Conservation (phyloP, 2,888 invertebrate species). For the Chelonus formosanus region DNA sequence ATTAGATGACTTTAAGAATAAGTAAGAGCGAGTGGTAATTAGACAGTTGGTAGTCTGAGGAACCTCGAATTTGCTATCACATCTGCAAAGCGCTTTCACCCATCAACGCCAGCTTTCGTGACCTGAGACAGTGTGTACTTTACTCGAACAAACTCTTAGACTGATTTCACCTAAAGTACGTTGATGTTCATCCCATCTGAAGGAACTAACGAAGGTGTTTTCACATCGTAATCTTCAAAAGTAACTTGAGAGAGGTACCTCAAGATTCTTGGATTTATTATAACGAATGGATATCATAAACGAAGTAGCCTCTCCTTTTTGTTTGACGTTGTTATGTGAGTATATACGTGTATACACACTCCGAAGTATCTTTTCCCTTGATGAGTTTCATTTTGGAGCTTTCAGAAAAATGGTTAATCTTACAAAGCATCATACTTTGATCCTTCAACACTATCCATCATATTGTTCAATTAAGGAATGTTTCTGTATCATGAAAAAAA, state of each 20-base stretch:
- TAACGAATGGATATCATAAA: too few species aligned
- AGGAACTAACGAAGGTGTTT: constrained; percentile 45
- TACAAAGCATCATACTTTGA: too few species aligned
- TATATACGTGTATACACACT: too few species aligned
- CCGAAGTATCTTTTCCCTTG: too few species aligned
- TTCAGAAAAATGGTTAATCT: too few species aligned
- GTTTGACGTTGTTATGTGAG: too few species aligned
- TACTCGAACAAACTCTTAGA: constrained; percentile 46
- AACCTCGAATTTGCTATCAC: constrained; percentile 16
- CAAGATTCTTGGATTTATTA: constrained; percentile 20
- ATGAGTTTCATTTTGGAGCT: too few species aligned
- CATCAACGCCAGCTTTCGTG: constrained; percentile 16
- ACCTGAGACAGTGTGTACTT: constrained; percentile 39
- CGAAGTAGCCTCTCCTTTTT: too few species aligned
- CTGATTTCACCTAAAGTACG: constrained; percentile 48
- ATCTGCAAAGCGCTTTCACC: constrained; percentile 26
- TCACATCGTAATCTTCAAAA: constrained; percentile 38
- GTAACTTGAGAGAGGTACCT: constrained; percentile 16
- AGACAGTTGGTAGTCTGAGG: constrained; percentile 18
- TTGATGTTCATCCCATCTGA: constrained; percentile 27
- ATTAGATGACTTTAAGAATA: constrained; percentile 16
- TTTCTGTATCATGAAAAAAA: too few species aligned
- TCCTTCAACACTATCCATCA: too few species aligned
- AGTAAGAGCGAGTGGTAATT: constrained; percentile 23
- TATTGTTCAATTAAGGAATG: too few species aligned